Evolutionary conservation across 2,113 vertebrate species (phyloP).

Genomic region (Spizaetus ornatus): DNA sequence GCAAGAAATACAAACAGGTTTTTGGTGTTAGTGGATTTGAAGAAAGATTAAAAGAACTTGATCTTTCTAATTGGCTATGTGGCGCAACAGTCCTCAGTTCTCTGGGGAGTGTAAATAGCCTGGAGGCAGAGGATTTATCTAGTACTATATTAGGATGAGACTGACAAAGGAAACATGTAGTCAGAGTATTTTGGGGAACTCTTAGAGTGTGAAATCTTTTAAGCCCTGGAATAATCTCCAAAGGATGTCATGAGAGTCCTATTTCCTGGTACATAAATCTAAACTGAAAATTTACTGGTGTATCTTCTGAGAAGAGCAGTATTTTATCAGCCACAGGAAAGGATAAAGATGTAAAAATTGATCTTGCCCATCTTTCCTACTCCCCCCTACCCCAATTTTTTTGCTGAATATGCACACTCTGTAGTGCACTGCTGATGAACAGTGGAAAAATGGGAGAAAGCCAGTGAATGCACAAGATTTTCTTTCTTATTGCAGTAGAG

Average conservation of each 20-base stretch:
- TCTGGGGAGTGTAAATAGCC: neutral
- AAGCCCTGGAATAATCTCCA: conserved; percentile 15
- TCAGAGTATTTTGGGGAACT: neutral
- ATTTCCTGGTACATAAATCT: neutral
- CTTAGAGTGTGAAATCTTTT: conserved; percentile 31
- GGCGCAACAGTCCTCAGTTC: neutral
- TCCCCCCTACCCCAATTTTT: accelerated
- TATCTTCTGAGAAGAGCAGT: neutral
- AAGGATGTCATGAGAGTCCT: neutral
- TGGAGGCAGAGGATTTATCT: neutral
- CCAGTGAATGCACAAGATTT: neutral
- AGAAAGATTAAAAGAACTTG: neutral
- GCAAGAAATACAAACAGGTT: neutral
- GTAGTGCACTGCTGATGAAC: neutral
- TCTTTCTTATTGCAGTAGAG: neutral
- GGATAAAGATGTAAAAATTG: neutral
- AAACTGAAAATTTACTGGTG: neutral
- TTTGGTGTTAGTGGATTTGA: neutral
- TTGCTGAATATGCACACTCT: neutral
- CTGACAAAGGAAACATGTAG: neutral
- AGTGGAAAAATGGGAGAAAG: neutral
- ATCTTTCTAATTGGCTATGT: neutral
- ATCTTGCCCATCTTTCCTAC: neutral
- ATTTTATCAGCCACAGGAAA: neutral
- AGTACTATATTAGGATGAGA: neutral